Evolutionary conservation across 2,888 invertebrate species (phyloP), one percentile per base, ranked within the genome.

Genomic region (Sepioteuthis lessoniana): DNA sequence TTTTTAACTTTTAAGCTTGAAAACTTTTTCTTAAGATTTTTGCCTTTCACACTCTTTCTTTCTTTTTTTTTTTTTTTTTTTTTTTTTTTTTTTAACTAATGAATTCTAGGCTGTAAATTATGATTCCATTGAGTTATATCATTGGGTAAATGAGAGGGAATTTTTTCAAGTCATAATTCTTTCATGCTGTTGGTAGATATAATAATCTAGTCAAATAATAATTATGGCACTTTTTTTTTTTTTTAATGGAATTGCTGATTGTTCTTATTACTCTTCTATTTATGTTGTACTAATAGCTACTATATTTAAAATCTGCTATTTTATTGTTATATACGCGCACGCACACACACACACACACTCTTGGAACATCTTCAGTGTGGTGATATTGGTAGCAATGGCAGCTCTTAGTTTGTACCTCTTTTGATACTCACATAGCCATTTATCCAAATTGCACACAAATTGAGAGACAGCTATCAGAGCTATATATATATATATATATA

Each of bases 1-100:
- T 76, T 76, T 35, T n/a, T 16, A 35, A 35, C 10, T 76, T 55
- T 76, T n/a, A 76, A 76, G 76, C 76, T 76, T 76, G n/a, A n/a
- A 76, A 76, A 76, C 76, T 76, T 76, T 76, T 76, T 76, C 76
- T 76, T 76, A 13, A 76, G 76, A 76, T 76, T 76, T 76, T 76
- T 76, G 76, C 19, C n/a, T 76, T 76, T 76, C 76, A 76, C 76
- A 76, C 76, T 76, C 76, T 76, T n/a, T 76, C 76, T n/a, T 76
- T 76, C 8, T 76, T 31, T 76, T 16, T 60, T 76, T 13, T 76
- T n/a, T 16, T n/a, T n/a, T n/a, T n/a, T 76, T n/a, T 76, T n/a
- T 76, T n/a, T 31, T 60, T 60, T 25, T 76, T 31, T 76, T 16
- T 76, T 76, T 16, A n/a, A n/a, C 16, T n/a, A 76, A 76, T 60